Percentiles rank a stretch among this genome's conserved stretches.
Evolutionary conservation across 2,113 vertebrate genomes (phyloP).

Genomic region (Callionymus lyra): DNA sequence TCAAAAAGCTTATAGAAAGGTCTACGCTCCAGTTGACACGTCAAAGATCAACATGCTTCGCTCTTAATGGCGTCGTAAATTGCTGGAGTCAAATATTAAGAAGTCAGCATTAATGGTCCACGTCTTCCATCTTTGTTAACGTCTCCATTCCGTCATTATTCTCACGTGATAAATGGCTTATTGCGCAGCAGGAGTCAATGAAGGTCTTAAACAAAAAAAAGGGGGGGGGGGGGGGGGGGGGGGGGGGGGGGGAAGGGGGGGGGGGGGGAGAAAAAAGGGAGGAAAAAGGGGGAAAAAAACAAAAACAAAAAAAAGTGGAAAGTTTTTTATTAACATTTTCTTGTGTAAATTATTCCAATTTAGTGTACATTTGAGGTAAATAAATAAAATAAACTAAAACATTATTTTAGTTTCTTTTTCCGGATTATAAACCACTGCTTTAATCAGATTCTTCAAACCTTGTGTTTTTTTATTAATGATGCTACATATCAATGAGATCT

Average conservation of each 20-base stretch:
- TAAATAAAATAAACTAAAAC: no score
- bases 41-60: conserved; percentile 11
- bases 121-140: conserved; percentile 18
- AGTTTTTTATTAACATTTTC: no score
- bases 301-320: neutral
- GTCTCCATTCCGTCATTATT: conserved; percentile 14
- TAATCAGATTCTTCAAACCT: no score
- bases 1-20: neutral
- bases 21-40: neutral
- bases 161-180: conserved; percentile 11
- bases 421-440: no score
- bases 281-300: neutral
- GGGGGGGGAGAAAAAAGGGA: neutral
- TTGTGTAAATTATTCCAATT: no score
- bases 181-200: conserved; percentile 10
- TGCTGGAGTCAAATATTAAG: conserved; percentile 22
- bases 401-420: no score
- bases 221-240: no score
- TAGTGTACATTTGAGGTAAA: no score
- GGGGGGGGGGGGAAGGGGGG: conserved; percentile 27
- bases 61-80: conserved; percentile 32
- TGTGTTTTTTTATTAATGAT: no score
- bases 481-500: no score
- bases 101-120: conserved; percentile 32
- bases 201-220: conserved; percentile 7